phyloP scores from a whole-genome alignment of 2,113 vertebrate genomes.

The Cyprinus carpio region DNA sequence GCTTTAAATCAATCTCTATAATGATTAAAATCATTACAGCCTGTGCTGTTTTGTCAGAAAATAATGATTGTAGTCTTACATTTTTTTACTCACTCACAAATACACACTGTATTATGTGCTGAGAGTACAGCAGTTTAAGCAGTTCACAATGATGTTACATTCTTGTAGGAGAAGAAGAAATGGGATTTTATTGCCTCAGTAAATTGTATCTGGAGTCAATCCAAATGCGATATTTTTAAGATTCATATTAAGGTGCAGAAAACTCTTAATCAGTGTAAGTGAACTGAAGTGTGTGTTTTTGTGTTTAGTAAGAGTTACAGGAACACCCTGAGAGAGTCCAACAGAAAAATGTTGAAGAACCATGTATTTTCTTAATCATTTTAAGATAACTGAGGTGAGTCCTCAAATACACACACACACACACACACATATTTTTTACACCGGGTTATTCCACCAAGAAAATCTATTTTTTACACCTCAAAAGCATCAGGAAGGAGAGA shows the following conservation, averaged over 20 bases:
- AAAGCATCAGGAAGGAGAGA: background rate
- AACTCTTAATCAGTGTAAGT: background rate
- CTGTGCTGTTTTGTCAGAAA: slow-evolving; percentile 1
- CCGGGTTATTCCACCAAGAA: slow-evolving; percentile 9
- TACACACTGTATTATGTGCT: background rate
- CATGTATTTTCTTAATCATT: no score
- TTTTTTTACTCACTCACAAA: slow-evolving; percentile 11
- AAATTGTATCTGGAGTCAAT: slow-evolving; percentile 17
- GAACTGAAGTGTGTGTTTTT: background rate
- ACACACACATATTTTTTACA: no score
- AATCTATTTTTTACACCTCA: slow-evolving; percentile 35
- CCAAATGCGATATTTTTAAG: background rate
- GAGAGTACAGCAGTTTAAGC: background rate
- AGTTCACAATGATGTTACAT: background rate
- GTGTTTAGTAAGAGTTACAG: background rate
- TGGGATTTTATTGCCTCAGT: background rate
- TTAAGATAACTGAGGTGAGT: no score
- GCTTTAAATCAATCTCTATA: slow-evolving; percentile 24
- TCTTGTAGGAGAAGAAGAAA: background rate
- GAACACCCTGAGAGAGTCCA: slow-evolving; percentile 6
- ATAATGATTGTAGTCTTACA: background rate
- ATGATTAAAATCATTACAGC: slow-evolving; percentile 34
- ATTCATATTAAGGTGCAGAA: background rate
- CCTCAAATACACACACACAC: no score
- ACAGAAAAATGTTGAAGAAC: background rate